These are phyloP conservation scores for Euphydryas editha DNA, from an alignment of 2,888 invertebrate genomes.

Conservation along the genomic window DNA sequence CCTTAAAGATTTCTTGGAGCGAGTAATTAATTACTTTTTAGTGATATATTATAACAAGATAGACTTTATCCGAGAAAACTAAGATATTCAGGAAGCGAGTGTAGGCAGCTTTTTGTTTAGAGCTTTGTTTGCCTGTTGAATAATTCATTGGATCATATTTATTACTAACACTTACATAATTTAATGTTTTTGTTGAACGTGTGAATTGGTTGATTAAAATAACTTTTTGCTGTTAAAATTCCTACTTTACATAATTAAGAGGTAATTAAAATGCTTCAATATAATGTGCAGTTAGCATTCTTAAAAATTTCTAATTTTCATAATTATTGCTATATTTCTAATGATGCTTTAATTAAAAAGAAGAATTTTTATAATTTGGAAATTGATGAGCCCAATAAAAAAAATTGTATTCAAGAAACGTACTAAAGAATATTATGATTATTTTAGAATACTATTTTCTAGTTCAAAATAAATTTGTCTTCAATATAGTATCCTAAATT, in stretches of 20 bases:
- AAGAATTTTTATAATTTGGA: too few relatives aligned
- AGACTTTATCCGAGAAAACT: slow-evolving; percentile 34
- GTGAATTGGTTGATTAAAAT: slow-evolving; percentile 24
- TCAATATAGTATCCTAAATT: too few relatives aligned
- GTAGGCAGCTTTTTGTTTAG: slow-evolving; percentile 31
- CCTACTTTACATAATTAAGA: slow-evolving; percentile 10
- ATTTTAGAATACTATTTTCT: too few relatives aligned
- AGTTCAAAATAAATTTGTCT: too few relatives aligned
- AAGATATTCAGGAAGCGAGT: slow-evolving; percentile 37
- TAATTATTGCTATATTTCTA: too few relatives aligned
- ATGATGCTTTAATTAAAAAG: too few relatives aligned
- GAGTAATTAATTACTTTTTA: slow-evolving; percentile 69
- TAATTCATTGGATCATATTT: slow-evolving; percentile 32
- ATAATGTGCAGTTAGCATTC: background rate
- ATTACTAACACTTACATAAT: slow-evolving; percentile 11
- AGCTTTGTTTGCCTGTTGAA: slow-evolving; percentile 19
- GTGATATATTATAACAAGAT: slow-evolving; percentile 36
- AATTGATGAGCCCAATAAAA: too few relatives aligned
- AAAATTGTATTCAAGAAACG: too few relatives aligned
- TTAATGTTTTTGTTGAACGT: slow-evolving; percentile 18
- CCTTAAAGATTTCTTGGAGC: slow-evolving; percentile 58
- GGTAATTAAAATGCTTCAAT: background rate
- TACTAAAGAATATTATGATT: too few relatives aligned
- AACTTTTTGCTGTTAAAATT: slow-evolving; percentile 18
- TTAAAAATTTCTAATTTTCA: too few relatives aligned